Evolutionary conservation across 2,888 invertebrate species (phyloP), one percentile per base, ranked within the genome.

Genomic region (Orthonychiurus folsomi): DNA sequence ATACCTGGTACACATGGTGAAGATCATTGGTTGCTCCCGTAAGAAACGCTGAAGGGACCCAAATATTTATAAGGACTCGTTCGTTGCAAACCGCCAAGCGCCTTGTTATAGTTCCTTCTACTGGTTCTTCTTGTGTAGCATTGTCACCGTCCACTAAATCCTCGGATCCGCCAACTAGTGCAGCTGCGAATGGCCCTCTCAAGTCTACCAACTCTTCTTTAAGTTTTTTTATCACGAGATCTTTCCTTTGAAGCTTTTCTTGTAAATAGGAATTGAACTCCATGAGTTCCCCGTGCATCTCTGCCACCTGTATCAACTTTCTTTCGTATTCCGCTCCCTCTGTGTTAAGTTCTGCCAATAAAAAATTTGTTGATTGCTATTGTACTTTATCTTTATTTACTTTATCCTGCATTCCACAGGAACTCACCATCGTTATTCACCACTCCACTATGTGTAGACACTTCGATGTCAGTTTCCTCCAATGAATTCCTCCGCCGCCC

Each of bases 221-320:
- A 15, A 87, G 76, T 64, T 83, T 77, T 61, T 82, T 81, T 9
- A 87, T 76, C 61, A 82, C 76, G 37, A 78, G 75, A 69, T 87
- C 86, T 74, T 85, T 85, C 79, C 75, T 72, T 66, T 83, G 83
- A 59, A 93, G 78, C 54, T 85, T 81, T 69, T 84, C 80, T 75
- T 89, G 90, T 65, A 93, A 80, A 75, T 86, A 81, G 61, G 89
- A 87, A 78, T 93, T 93, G 74, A 93, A 90, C 77, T 93, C 92
- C 88, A 93, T 90, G 59, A 93, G 79, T 76, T 93, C 93, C 0
- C 90, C 92, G 75, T 93, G 93, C 93, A 93, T 93, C 79, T 93
- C 90, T 1, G 93, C 92, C 0, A 93, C 90, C 83, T 92, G 92
- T 61, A 92, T 86, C 56, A 93, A 80, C 79, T 93, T 93, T 73